Evolutionary conservation across 2,888 invertebrate species (phyloP).

Genomic region (Thera obeliscata): DNA sequence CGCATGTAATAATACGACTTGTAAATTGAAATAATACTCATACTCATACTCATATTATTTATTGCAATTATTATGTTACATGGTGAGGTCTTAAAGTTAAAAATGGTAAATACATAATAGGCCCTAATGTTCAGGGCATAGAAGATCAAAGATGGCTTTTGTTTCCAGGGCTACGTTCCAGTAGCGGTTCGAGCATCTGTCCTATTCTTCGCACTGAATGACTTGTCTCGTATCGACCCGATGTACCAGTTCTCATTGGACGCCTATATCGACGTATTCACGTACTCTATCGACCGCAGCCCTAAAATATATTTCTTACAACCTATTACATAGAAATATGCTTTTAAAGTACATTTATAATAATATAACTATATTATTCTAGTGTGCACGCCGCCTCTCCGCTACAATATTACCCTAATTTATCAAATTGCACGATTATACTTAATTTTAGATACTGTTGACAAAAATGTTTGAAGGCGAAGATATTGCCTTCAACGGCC

Average conservation of each 20-base stretch:
- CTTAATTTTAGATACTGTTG: not conserved
- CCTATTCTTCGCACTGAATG: constrained; percentile 94
- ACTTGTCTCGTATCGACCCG: constrained; percentile 94
- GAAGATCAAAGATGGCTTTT: not conserved
- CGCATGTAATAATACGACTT: no score
- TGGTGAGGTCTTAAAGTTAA: no score
- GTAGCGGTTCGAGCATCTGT: constrained; percentile 93
- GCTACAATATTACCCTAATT: not conserved
- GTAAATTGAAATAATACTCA: no score
- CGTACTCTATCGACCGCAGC: constrained; percentile 92
- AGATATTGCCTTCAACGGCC: constrained; percentile 22
- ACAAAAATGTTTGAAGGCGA: constrained; percentile 18
- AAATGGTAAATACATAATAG: no score
- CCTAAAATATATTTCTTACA: constrained; percentile 81
- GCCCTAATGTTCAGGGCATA: no score
- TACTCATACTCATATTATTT: no score
- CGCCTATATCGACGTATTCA: constrained; percentile 92
- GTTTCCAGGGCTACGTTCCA: constrained; percentile 88
- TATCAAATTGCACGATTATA: constrained; percentile 30
- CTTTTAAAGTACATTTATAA: constrained; percentile 28
- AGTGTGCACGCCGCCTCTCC: constrained; percentile 20
- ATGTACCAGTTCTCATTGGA: constrained; percentile 97
- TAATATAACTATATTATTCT: constrained; percentile 26
- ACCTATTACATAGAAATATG: constrained; percentile 51
- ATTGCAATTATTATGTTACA: no score